phyloP scores from a whole-genome alignment of 2,113 vertebrate genomes.

The Callaeas wilsoni region DNA sequence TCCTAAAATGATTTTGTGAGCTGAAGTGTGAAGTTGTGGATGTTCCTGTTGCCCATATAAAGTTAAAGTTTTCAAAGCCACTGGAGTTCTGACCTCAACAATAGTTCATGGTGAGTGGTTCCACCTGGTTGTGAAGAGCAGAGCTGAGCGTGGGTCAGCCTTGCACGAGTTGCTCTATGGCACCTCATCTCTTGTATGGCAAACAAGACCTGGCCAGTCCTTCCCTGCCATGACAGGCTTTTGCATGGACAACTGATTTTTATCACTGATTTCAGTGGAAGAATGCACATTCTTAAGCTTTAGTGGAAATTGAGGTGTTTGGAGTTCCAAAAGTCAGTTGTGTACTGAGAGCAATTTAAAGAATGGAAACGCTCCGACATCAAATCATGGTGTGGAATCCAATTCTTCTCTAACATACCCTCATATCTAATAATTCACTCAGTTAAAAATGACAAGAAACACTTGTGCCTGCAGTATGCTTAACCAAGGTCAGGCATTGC shows the following conservation, averaged over 20 bases:
- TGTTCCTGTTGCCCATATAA: background rate
- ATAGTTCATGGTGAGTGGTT: background rate
- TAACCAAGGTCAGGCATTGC: background rate
- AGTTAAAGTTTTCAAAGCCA: background rate
- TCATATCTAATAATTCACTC: background rate
- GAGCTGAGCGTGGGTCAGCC: rapidly evolving
- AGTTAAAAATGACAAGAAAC: background rate
- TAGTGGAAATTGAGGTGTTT: background rate
- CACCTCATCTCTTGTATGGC: background rate
- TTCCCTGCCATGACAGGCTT: background rate
- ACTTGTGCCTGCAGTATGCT: background rate
- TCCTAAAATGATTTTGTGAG: background rate
- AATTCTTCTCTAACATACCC: background rate
- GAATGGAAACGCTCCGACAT: background rate
- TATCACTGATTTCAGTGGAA: background rate
- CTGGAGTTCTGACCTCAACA: background rate
- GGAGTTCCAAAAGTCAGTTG: background rate
- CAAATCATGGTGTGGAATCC: rapidly evolving
- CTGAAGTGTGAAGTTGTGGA: background rate
- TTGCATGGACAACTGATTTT: background rate
- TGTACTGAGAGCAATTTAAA: background rate
- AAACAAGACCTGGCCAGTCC: background rate
- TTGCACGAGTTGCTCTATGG: rapidly evolving
- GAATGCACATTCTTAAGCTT: background rate
- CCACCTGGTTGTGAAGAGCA: background rate